Percentiles rank a stretch among this genome's conserved stretches.
Evolutionary conservation across 2,113 vertebrate species (phyloP).

Genomic region (Charadrius vociferus): DNA sequence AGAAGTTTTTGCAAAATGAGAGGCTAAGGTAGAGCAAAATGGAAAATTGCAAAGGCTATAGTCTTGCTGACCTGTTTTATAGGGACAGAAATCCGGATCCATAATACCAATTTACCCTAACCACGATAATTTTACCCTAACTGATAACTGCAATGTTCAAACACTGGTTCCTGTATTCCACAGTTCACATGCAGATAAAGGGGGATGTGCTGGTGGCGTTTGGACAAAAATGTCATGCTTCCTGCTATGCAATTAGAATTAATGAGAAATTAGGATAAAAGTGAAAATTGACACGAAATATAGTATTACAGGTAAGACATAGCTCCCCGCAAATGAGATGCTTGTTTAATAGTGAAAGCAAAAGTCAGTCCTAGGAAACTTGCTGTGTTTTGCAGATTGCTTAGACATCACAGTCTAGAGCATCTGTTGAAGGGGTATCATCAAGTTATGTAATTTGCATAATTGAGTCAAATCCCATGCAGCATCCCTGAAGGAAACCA

Average conservation of each 20-base stretch:
- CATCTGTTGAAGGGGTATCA: conserved; percentile 48
- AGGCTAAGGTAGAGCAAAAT: background rate
- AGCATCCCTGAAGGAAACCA: conserved; percentile 47
- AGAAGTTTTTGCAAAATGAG: background rate
- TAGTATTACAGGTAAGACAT: rapidly evolving
- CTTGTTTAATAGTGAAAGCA: conserved; percentile 28
- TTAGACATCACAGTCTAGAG: conserved; percentile 35
- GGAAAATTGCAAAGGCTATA: background rate
- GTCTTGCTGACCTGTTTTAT: background rate
- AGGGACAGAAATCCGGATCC: background rate
- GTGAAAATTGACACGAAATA: background rate
- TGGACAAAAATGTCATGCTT: background rate
- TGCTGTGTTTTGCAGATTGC: conserved; percentile 42
- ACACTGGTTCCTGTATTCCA: background rate
- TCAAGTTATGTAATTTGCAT: conserved; percentile 61
- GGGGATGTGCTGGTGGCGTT: background rate
- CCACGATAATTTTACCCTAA: no score
- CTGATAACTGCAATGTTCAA: background rate
- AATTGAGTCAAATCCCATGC: conserved; percentile 58
- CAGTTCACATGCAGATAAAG: background rate
- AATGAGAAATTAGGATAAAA: background rate
- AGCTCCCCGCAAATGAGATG: background rate
- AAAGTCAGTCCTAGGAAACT: conserved; percentile 21
- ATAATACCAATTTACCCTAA: background rate
- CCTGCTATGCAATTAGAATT: background rate